Base-by-base conservation (phyloP, 2,888 invertebrate species). In the Eupithecia abbreviata region DNA sequence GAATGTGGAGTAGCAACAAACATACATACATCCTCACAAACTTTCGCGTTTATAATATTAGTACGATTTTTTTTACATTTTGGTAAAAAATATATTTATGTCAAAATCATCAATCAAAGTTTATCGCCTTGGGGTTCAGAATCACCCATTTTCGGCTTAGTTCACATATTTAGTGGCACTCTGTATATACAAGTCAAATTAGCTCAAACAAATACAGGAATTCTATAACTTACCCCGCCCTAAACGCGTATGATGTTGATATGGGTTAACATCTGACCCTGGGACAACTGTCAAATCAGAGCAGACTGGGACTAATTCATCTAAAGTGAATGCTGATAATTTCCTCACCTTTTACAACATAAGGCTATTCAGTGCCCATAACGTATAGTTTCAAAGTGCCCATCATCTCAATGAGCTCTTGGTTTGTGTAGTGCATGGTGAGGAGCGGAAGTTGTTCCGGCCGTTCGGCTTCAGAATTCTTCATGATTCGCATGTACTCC, bases 391-490 rank as follows among this genome's bases (percentile, higher is more conserved):
- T 51, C 9, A 72, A 13, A 1, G 58, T 12, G 3, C 3, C 2
- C 18, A 68, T 10, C 12, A 68, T 47, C 7, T 12, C 30, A 4
- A 41, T 15, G 3, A 77, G 71, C 15, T 74, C 72, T 4, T 7
- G 15, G 18, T 51, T 13, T 2, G 72, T 49, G 58, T 77, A 77
- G 42, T 70, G 65, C 4, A 75, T n/a, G 10, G 72, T 77, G 66
- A 77, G 70, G 5, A 75, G 41, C 2, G 77, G 72, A 43, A 70
- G 70, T 6, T 12, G 4, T 2, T n/a, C 55, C 41, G 7, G 47
- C 12, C 49, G 71, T 0, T 62, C 67, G 30, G 0, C 15, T 4
- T 15, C 15, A n/a, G 62, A 13, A n/a, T 2, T 2, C 2, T 42
- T 66, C 45, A 68, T 0, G 4, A 30, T 9, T 4, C 10, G 45